Percentiles rank a stretch among this genome's conserved stretches.
phyloP scores from a whole-genome alignment of 2,113 vertebrate genomes.

The Tragulus kanchil region DNA sequence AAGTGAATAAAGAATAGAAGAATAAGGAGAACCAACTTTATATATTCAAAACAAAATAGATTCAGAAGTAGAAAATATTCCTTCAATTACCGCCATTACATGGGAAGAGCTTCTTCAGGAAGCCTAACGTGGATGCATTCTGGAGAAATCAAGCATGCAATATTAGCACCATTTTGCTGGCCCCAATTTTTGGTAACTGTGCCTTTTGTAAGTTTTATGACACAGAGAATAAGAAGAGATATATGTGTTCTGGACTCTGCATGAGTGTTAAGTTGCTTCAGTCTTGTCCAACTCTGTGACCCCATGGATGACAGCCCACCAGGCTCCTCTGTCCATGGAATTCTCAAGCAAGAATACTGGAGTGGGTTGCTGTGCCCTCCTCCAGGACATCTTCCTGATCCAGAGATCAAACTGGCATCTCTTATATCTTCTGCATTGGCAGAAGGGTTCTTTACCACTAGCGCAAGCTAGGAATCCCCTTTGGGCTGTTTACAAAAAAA shows the following conservation, averaged over 20 bases:
- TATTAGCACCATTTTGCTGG: neutral
- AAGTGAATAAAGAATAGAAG: neutral
- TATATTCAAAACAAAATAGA: slow-evolving; percentile 29
- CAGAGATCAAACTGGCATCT: too few species aligned
- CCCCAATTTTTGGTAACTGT: slow-evolving; percentile 13
- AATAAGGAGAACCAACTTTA: neutral
- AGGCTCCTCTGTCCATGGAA: neutral
- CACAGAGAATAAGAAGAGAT: neutral
- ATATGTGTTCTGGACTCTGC: neutral
- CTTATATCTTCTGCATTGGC: too few species aligned
- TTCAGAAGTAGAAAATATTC: neutral
- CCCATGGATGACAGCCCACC: neutral
- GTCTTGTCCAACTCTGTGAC: neutral
- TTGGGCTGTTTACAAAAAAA: neutral
- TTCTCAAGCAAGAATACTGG: neutral
- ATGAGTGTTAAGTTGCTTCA: neutral
- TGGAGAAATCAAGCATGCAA: slow-evolving; percentile 40
- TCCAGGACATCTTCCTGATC: too few species aligned
- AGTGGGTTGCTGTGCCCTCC: neutral
- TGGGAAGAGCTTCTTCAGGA: neutral
- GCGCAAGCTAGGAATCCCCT: neutral
- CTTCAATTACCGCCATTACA: neutral
- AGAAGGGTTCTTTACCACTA: too few species aligned
- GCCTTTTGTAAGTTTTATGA: neutral
- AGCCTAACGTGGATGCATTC: neutral